Conservation (phyloP, 2,113 vertebrate genomes). For the Trachemys scripta region DNA sequence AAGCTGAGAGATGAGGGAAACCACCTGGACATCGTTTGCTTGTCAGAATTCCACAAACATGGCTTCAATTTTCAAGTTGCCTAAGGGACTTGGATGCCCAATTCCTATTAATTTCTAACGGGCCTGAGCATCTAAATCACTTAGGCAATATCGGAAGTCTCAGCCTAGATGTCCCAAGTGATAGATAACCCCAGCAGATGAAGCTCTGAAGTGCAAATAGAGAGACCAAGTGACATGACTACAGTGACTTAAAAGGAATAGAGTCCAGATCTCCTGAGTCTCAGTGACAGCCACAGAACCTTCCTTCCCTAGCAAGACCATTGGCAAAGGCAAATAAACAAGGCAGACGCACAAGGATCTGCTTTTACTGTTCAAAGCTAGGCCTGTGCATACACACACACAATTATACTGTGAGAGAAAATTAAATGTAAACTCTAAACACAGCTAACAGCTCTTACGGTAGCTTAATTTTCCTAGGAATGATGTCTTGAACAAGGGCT, state of each 20-base stretch:
- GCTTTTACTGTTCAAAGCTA: neutral
- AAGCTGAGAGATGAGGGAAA: neutral
- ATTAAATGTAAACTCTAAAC: neutral
- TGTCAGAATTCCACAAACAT: neutral
- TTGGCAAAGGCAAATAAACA: neutral
- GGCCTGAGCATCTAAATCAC: neutral
- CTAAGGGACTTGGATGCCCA: neutral
- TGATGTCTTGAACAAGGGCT: neutral
- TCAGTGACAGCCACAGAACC: accelerated
- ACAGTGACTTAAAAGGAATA: neutral
- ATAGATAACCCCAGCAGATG: neutral
- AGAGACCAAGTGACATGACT: neutral
- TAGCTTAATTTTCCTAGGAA: neutral
- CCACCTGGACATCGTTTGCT: neutral
- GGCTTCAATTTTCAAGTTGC: neutral
- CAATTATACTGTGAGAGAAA: neutral
- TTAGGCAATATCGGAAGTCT: neutral
- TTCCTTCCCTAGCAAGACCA: neutral
- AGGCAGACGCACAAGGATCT: neutral
- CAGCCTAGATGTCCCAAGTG: neutral
- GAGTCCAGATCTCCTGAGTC: neutral
- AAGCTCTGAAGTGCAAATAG: neutral
- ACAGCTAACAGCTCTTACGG: accelerated
- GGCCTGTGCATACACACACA: accelerated
- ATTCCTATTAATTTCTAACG: neutral